A percentile compares a stretch with the other conserved stretches of the same genome.
These are phyloP conservation scores for Oncorhynchus gorbuscha DNA, from an alignment of 2,113 vertebrate genomes.

Conservation along the genomic window DNA sequence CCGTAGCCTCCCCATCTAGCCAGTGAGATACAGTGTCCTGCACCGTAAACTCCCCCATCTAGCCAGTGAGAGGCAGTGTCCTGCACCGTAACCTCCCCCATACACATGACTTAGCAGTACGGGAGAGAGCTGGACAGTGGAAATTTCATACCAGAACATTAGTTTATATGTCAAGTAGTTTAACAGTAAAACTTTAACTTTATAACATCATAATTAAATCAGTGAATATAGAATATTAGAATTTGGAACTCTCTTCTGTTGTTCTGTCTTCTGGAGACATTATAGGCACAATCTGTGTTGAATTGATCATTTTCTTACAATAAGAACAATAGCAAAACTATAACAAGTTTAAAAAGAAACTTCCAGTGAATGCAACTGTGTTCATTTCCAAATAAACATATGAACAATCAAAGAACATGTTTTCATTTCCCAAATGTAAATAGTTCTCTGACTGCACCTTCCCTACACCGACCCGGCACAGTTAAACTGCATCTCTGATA, in stretches of 20 bases:
- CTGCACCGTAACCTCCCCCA: no score
- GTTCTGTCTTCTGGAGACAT: not conserved
- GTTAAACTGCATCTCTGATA: not conserved
- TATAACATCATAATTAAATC: no score
- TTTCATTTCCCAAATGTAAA: constrained; percentile 54
- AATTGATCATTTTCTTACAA: constrained; percentile 54
- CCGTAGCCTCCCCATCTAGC: no score
- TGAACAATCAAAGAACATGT: constrained; percentile 57
- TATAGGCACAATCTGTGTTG: not conserved
- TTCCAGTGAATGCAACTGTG: constrained; percentile 42
- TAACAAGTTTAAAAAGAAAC: constrained; percentile 18
- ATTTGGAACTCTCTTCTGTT: not conserved
- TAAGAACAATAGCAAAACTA: constrained; percentile 54
- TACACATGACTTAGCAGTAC: no score
- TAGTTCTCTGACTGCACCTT: constrained; percentile 41
- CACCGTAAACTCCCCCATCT: no score
- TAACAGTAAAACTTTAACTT: no score
- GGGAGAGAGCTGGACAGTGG: no score
- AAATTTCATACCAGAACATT: no score
- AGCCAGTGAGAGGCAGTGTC: no score
- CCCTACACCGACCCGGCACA: not conserved
- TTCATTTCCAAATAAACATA: constrained; percentile 59
- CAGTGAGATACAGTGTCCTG: no score
- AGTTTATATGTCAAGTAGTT: no score
- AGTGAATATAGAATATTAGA: no score